Evolutionary conservation across 2,113 vertebrate species (phyloP).

Genomic region (Pithys albifrons): DNA sequence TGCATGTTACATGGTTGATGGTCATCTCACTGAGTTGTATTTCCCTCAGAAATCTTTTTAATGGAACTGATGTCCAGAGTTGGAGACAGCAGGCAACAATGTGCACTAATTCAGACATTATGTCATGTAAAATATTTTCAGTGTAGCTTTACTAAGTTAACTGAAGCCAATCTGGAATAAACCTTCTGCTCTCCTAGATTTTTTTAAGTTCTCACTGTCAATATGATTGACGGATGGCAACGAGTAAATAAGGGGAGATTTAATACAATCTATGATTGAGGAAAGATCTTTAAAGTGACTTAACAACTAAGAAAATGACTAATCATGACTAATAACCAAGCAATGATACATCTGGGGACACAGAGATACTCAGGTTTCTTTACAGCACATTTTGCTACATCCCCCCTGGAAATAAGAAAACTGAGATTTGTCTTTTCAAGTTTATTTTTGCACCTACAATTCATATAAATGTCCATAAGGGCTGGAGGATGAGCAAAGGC

Average conservation of each 20-base stretch:
- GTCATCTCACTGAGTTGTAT: background rate
- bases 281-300: slow-evolving; percentile 19
- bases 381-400: background rate
- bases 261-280: background rate
- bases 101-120: background rate
- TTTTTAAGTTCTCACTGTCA: background rate
- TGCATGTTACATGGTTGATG: background rate
- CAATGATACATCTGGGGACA: background rate
- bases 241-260: slow-evolving; percentile 34
- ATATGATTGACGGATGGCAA: background rate
- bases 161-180: background rate
- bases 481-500: background rate
- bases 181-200: background rate
- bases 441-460: background rate
- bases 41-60: background rate
- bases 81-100: background rate
- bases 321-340: slow-evolving; percentile 34
- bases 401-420: background rate
- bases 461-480: background rate
- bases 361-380: background rate
- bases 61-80: background rate
- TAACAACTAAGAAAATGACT: slow-evolving; percentile 29
- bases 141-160: background rate
- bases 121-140: background rate
- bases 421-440: background rate